Evolutionary conservation across 2,113 vertebrate genomes (phyloP).

Genomic region (Chaenocephalus aceratus): DNA sequence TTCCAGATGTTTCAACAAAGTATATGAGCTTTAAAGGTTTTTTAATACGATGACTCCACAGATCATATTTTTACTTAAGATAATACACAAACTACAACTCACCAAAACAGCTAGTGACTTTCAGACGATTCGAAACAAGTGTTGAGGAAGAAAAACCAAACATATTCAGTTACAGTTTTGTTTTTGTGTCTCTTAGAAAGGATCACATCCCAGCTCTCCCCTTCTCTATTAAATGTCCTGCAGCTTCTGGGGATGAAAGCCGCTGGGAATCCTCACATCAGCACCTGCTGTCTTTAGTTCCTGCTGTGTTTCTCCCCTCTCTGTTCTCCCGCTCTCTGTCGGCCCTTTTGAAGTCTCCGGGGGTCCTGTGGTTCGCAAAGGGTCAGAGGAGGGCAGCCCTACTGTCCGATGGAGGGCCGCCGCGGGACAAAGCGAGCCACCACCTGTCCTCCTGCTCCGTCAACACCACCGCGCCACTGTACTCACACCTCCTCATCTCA

Average conservation of each 20-base stretch:
- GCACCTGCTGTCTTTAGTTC: slow-evolving; percentile 77
- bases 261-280: slow-evolving; percentile 32
- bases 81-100: too few relatives aligned
- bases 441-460: slow-evolving; percentile 76
- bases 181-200: too few relatives aligned
- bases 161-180: too few relatives aligned
- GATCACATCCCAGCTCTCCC: too few relatives aligned
- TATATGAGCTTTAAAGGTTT: too few relatives aligned
- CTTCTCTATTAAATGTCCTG: too few relatives aligned
- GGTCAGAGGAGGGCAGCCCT: slow-evolving; percentile 70
- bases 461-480: slow-evolving; percentile 71
- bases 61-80: too few relatives aligned
- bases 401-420: slow-evolving; percentile 64
- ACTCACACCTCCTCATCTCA: slow-evolving; percentile 49
- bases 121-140: too few relatives aligned
- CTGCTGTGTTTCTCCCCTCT: slow-evolving; percentile 65
- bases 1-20: too few relatives aligned
- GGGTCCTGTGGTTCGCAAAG: slow-evolving; percentile 73
- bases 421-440: slow-evolving; percentile 53
- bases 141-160: too few relatives aligned
- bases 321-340: slow-evolving; percentile 50
- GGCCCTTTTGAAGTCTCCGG: slow-evolving; percentile 71
- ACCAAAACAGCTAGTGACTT: too few relatives aligned
- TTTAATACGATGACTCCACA: too few relatives aligned
- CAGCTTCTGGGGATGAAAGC: background rate